Evolutionary conservation across 2,888 invertebrate genomes (phyloP).

Genomic region (Erebia ligea): DNA sequence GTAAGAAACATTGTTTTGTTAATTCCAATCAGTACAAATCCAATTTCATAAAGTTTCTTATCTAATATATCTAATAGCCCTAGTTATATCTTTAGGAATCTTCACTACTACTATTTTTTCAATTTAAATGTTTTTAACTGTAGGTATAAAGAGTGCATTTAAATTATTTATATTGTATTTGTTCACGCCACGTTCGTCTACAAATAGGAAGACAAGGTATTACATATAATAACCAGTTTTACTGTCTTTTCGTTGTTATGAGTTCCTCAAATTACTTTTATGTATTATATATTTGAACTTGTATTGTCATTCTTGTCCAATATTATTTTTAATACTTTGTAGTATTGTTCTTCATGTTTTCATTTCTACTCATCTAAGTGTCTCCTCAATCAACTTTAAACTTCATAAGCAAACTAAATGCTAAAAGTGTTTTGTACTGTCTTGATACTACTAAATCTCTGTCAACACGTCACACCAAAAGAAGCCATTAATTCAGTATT

Average conservation of each 20-base stretch:
- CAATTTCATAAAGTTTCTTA: no score
- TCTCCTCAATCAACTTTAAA: no score
- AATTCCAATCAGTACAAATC: no score
- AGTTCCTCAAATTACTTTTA: neutral
- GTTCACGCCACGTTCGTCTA: conserved; percentile 12
- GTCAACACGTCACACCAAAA: no score
- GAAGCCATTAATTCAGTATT: no score
- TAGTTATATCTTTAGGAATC: no score
- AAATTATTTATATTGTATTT: conserved; percentile 10
- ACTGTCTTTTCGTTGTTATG: neutral
- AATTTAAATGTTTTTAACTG: neutral
- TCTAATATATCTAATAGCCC: no score
- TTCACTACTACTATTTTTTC: no score
- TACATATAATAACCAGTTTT: neutral
- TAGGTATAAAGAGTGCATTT: neutral
- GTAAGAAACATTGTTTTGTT: no score
- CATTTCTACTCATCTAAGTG: neutral
- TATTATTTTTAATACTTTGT: neutral
- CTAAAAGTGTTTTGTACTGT: no score
- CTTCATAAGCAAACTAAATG: no score
- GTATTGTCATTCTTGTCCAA: neutral
- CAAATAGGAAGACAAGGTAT: conserved; percentile 21
- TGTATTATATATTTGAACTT: neutral
- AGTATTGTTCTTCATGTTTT: conserved; percentile 1
- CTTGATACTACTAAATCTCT: no score